These are phyloP conservation scores for Diuraphis noxia DNA, from an alignment of 1,140 invertebrate species.

Conservation along the genomic window DNA sequence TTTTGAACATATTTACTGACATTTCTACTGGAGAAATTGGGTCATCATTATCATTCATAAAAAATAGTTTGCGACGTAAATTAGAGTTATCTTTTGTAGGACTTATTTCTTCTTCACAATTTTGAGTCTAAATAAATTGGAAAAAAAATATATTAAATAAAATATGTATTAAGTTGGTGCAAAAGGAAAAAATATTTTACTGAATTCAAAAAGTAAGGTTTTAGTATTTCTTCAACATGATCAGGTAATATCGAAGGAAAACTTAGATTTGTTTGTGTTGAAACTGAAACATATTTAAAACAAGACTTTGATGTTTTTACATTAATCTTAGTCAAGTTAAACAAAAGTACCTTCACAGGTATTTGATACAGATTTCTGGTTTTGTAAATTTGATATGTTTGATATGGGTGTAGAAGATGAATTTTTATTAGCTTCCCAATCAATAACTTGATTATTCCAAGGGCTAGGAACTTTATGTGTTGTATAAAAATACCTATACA, in stretches of 20 bases:
- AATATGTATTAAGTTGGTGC: not conserved
- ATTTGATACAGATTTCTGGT: not conserved
- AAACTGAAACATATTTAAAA: conserved; percentile 45
- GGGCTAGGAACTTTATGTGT: conserved; percentile 49
- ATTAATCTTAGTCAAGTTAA: not conserved
- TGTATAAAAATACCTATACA: conserved; percentile 29
- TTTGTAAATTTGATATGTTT: not conserved
- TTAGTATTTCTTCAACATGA: conserved; percentile 55
- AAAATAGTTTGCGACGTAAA: conserved; percentile 43
- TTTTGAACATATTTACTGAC: not conserved
- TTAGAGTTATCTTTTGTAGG: conserved; percentile 41
- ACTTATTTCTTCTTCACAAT: not conserved
- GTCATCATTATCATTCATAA: conserved; percentile 46
- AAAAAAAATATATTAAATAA: not conserved
- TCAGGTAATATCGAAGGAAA: conserved; percentile 53
- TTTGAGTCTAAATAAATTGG: not conserved
- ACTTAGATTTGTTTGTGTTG: conserved; percentile 54
- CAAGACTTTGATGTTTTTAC: not conserved
- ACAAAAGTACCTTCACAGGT: not conserved
- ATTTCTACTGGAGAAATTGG: conserved; percentile 51
- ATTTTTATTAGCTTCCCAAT: conserved; percentile 21
- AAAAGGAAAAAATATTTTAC: not conserved
- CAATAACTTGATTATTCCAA: conserved; percentile 41
- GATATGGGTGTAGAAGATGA: conserved; percentile 24
- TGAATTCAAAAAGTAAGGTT: conserved; percentile 54